Evolutionary conservation across 1,140 invertebrate genomes (phyloP).

Genomic region (Epicauta chinensis): DNA sequence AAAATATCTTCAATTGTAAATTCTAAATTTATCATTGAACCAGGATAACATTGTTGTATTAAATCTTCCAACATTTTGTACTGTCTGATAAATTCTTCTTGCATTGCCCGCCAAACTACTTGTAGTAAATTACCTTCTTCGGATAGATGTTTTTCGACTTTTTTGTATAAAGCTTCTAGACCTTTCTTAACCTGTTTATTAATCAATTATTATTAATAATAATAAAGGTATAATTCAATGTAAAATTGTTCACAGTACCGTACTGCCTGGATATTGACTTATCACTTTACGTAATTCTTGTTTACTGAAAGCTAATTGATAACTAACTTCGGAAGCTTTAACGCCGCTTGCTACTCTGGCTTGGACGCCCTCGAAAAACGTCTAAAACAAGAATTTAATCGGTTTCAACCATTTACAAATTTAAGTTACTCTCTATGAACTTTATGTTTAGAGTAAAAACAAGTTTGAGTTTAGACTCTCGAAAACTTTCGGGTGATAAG

Average conservation of each 20-base stretch:
- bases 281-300: constrained; percentile 94
- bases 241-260: too few species aligned
- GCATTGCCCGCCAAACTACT: constrained; percentile 99
- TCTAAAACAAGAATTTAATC: constrained; percentile 48
- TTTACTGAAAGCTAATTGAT: constrained; percentile 96
- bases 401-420: too few species aligned
- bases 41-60: constrained; percentile 94
- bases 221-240: too few species aligned
- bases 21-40: constrained; percentile 88
- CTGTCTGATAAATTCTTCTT: constrained; percentile 97
- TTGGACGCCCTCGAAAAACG: constrained; percentile 94
- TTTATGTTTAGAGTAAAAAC: too few species aligned
- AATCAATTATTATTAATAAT: not conserved
- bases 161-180: constrained; percentile 90
- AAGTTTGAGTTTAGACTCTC: too few species aligned
- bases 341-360: constrained; percentile 86
- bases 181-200: constrained; percentile 76
- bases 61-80: constrained; percentile 91
- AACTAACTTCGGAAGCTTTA: constrained; percentile 95
- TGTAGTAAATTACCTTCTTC: constrained; percentile 93
- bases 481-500: too few species aligned
- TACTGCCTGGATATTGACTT: constrained; percentile 88
- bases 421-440: too few species aligned
- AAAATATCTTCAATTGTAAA: constrained; percentile 96
- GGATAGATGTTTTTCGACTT: constrained; percentile 94